Percentiles rank a stretch among this genome's conserved stretches.
These are phyloP conservation scores for Aulostomus chinensis DNA, from an alignment of 2,797 vertebrate species.

Conservation along the genomic window DNA sequence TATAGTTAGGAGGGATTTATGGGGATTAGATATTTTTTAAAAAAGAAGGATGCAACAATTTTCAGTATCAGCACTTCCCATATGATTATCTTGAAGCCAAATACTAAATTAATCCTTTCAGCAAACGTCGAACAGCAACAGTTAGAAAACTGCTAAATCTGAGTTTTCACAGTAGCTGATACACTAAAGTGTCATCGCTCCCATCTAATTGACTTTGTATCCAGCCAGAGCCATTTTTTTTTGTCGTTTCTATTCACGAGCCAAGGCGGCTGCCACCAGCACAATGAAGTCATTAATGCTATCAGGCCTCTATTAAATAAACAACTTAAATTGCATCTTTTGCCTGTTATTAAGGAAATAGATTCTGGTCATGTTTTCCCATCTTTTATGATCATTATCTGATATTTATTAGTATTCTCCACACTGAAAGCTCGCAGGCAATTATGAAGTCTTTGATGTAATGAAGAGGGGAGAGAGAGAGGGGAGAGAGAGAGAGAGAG, in stretches of 20 bases:
- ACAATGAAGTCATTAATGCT: background rate
- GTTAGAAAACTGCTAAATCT: background rate
- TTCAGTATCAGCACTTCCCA: too few relatives aligned
- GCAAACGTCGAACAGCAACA: background rate
- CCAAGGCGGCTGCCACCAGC: background rate
- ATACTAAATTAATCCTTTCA: background rate
- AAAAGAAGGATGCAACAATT: too few relatives aligned
- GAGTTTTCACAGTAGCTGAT: background rate
- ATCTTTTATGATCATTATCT: constrained; percentile 34
- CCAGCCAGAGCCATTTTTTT: background rate
- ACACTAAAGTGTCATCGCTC: background rate
- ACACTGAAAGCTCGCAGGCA: constrained; percentile 19
- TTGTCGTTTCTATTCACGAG: background rate
- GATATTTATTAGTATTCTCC: constrained; percentile 34
- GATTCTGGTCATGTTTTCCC: constrained; percentile 6
- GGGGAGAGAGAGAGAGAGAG: constrained; percentile 20
- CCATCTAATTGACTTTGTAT: constrained; percentile 1
- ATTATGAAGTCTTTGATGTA: constrained; percentile 52
- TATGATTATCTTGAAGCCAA: too few relatives aligned
- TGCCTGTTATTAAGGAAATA: constrained; percentile 12
- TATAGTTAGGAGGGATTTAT: too few relatives aligned
- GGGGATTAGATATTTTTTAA: too few relatives aligned
- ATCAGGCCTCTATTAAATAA: constrained; percentile 35
- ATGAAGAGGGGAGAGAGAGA: constrained; percentile 25
- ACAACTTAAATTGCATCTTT: constrained; percentile 12